Base-by-base conservation (phyloP, 1,140 invertebrate genomes). In the Acyrthosiphon pisum region DNA sequence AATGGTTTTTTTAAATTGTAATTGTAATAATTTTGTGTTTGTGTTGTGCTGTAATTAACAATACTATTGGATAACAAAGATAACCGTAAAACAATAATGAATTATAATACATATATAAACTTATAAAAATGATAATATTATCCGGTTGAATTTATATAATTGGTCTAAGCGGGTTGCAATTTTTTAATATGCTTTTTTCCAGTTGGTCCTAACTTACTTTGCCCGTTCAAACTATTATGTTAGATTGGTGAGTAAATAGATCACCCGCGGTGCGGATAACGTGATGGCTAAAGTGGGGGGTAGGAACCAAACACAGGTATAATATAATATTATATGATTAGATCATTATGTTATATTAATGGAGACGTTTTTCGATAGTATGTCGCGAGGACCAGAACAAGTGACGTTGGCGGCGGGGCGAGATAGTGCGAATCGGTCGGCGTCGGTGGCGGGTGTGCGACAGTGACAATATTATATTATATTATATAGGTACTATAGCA, bases 371-470 rank as follows among this genome's bases (percentile, higher is more conserved):
- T 26, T 41, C 44, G 46, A 87, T 48, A 35, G 46, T 87, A 48
- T n/a, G 60, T 37, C 35, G 50, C 48, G 50, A 90, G 89, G 26
- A 89, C 48, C 35, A 50, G 89, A 44, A 90, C 53, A 20, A 90
- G 35, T 14, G 56, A 44, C 37, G 50, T 3, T 23, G 53, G 22
- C 23, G 23, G 18, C 56, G 14, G 23, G 41, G 26, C 7, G 22
- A 37, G 3, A n/a, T 46, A 56, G 35, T 41, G 37, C 53, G 37
- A 60, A 60, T 56, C 37, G 37, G 53, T 68, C 50, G 50, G 22
- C 50, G 8, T 90, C 50, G 50, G 35, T 14, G 56, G 23, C 53
- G 56, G 48, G 53, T 37, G 87, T 56, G 35, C 35, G 22, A 53
- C n/a, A 23, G 23, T 23, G 76, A 23, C 20, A 37, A 83, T 22